These are phyloP conservation scores for Microtus montanus DNA, from an alignment of 2,113 vertebrate species.

Conservation along the genomic window DNA sequence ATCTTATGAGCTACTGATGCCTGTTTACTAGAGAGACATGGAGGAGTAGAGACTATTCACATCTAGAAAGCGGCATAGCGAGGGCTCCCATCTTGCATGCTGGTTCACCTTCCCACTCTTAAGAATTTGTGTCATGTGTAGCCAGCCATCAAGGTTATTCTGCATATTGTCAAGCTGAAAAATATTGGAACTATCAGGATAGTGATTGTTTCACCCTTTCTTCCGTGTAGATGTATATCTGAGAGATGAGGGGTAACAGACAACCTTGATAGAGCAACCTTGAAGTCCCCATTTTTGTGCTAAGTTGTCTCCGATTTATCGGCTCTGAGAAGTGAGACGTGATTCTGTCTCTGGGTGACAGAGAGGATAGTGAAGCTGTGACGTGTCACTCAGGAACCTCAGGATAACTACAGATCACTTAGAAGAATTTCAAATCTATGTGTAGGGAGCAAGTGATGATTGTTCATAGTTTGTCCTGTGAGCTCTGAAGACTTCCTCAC, in stretches of 20 bases:
- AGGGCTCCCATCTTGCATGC: background rate
- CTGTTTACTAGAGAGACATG: background rate
- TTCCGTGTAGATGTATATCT: background rate
- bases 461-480: background rate
- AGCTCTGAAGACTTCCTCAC: background rate
- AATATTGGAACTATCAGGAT: conserved; percentile 10
- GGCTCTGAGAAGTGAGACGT: background rate
- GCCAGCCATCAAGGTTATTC: background rate
- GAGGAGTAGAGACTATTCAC: background rate
- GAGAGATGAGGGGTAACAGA: background rate
- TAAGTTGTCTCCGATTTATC: background rate
- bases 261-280: background rate
- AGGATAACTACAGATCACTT: background rate
- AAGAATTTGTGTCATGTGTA: background rate
- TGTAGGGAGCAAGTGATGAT: background rate
- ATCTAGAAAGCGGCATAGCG: background rate
- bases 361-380: background rate
- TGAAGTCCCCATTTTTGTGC: too few relatives aligned
- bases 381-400: background rate
- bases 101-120: background rate
- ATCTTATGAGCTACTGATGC: background rate
- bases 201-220: background rate
- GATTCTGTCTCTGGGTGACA: background rate
- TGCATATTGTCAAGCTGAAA: background rate
- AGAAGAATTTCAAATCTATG: background rate